These are phyloP conservation scores for Ormyrus rosae DNA, from an alignment of 2,888 invertebrate species.

Conservation along the genomic window DNA sequence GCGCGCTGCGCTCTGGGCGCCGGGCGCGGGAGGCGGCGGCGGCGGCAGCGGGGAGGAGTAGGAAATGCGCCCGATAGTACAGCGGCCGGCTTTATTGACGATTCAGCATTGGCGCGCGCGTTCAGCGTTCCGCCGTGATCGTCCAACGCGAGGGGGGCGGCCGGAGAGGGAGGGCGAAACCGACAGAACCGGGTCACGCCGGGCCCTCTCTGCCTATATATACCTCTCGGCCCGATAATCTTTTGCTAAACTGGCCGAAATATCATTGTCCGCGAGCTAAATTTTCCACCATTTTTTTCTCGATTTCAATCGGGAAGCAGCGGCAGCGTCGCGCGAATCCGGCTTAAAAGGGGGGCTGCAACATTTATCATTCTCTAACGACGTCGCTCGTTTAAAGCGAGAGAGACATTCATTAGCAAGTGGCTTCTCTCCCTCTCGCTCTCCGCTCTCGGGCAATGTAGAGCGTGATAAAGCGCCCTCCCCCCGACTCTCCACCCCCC, in stretches of 20 bases:
- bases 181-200: constrained; percentile 53
- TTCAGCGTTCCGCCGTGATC: constrained; percentile 9
- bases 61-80: constrained; percentile 13
- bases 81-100: constrained; percentile 58
- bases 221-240: too few relatives aligned
- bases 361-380: constrained; percentile 38
- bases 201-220: neutral
- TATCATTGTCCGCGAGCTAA: neutral
- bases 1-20: constrained; percentile 41
- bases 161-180: neutral
- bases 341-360: constrained; percentile 17
- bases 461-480: constrained; percentile 35
- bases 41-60: neutral
- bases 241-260: neutral
- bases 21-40: constrained; percentile 12
- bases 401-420: constrained; percentile 30
- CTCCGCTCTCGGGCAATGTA: constrained; percentile 6
- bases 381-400: constrained; percentile 35
- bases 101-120: constrained; percentile 56
- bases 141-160: neutral
- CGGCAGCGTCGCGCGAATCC: neutral
- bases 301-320: neutral
- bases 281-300: neutral
- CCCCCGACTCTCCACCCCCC: neutral
- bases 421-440: neutral